phyloP scores from a whole-genome alignment of 2,888 invertebrate genomes.

The Stegana nigrithorax region DNA sequence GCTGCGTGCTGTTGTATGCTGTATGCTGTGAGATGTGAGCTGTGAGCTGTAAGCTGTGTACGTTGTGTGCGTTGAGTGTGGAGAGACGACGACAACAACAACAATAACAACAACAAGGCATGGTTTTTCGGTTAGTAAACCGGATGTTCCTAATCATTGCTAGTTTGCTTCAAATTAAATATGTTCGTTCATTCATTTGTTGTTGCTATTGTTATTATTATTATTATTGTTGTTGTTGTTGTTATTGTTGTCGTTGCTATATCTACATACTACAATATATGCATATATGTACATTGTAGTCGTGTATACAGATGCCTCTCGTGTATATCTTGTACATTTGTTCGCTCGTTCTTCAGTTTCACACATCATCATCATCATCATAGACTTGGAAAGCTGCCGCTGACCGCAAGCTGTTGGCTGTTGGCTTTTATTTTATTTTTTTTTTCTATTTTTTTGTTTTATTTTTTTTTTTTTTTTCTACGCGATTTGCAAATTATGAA shows the following conservation, averaged over 20 bases:
- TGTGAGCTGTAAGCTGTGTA: constrained; percentile 30
- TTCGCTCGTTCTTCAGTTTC: constrained; percentile 3
- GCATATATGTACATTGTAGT: background rate
- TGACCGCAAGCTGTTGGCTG: constrained; percentile 5
- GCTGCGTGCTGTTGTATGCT: constrained; percentile 2
- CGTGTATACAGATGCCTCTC: no score
- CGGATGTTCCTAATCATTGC: constrained; percentile 69
- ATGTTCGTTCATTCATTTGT: constrained; percentile 39
- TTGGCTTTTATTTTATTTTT: background rate
- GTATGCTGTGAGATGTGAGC: constrained; percentile 7
- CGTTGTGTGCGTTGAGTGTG: constrained; percentile 11
- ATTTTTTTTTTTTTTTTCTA: background rate
- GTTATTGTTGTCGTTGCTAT: background rate
- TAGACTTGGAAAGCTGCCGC: no score
- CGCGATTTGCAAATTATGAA: constrained; percentile 11
- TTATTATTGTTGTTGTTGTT: background rate
- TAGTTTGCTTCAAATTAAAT: constrained; percentile 69
- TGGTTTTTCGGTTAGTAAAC: constrained; percentile 68
- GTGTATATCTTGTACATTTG: background rate
- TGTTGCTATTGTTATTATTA: constrained; percentile 9
- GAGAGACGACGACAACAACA: constrained; percentile 20
- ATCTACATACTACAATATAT: constrained; percentile 10
- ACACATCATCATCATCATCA: background rate
- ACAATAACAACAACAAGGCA: constrained; percentile 32
- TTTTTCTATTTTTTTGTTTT: no score